These are phyloP conservation scores for Trypoxylon attenuatum DNA, from an alignment of 2,888 invertebrate genomes.

Conservation along the genomic window DNA sequence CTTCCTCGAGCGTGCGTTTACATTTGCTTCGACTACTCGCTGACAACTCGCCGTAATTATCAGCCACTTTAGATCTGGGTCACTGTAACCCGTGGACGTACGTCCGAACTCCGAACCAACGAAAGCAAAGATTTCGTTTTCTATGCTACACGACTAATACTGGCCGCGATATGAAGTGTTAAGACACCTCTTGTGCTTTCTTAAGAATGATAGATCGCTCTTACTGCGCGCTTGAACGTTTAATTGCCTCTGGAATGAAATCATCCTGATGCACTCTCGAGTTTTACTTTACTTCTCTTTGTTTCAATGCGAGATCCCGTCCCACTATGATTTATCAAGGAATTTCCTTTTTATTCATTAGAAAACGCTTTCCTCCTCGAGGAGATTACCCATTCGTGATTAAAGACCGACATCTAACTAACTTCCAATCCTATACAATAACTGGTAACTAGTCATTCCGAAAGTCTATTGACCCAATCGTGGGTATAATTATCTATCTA, in stretches of 20 bases:
- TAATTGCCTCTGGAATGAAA: conserved; percentile 17
- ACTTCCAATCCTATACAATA: conserved; percentile 41
- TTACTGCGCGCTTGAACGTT: conserved; percentile 17
- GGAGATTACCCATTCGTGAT: conserved; percentile 15
- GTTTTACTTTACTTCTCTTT: background rate
- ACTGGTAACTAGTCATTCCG: conserved; percentile 43
- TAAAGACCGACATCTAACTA: conserved; percentile 33
- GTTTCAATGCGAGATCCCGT: background rate
- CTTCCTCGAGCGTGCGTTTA: conserved; percentile 28
- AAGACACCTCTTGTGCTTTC: conserved; percentile 32
- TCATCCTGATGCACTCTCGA: conserved; percentile 19
- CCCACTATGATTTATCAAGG: background rate
- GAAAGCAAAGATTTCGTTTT: conserved; percentile 51
- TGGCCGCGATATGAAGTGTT: conserved; percentile 12
- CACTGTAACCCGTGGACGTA: conserved; percentile 52
- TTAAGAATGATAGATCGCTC: conserved; percentile 43
- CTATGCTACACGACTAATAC: conserved; percentile 38
- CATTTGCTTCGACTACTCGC: conserved; percentile 49
- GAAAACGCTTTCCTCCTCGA: too few species aligned
- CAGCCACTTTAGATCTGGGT: conserved; percentile 66
- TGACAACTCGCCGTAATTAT: conserved; percentile 63
- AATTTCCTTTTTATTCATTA: too few species aligned
- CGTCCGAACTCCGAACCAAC: conserved; percentile 36
- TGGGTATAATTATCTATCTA: too few species aligned
- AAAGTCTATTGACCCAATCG: conserved; percentile 47